Conservation (phyloP, 2,888 invertebrate genomes). For the Caenorhabditis japonica region DNA sequence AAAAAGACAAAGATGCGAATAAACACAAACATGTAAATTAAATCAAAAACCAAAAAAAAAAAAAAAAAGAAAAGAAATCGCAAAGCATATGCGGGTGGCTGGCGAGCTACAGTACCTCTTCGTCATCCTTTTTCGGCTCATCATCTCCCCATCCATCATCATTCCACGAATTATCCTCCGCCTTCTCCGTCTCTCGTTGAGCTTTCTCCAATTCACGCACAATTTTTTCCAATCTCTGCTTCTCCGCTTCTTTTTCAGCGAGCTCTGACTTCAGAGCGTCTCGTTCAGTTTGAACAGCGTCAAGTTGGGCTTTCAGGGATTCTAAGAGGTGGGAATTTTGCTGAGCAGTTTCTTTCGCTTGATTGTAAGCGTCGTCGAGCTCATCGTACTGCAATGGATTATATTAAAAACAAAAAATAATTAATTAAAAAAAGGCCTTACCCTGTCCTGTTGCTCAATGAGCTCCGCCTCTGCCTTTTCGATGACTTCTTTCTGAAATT, state of each 20-base stretch:
- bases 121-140: slow-evolving; percentile 1
- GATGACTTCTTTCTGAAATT: slow-evolving; percentile 36
- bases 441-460: slow-evolving; percentile 34
- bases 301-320: neutral
- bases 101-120: too few species aligned
- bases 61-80: too few species aligned
- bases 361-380: slow-evolving; percentile 4
- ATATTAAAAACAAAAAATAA: neutral
- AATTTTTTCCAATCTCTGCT: slow-evolving; percentile 1
- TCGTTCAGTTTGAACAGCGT: neutral
- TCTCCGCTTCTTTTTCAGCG: neutral
- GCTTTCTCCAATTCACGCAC: slow-evolving; percentile 5
- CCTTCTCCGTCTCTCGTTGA: slow-evolving; percentile 10
- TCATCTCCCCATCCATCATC: slow-evolving; percentile 46
- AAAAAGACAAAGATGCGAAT: too few species aligned
- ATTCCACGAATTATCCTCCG: slow-evolving; percentile 23
- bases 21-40: too few species aligned
- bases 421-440: neutral
- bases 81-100: too few species aligned
- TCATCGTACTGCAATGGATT: slow-evolving; percentile 24
- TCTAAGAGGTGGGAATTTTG: neutral
- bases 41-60: too few species aligned
- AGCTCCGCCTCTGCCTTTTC: slow-evolving; percentile 34
- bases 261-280: neutral
- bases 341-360: neutral